Conservation (phyloP, 2,113 vertebrate species). For the Hippocampus abdominalis region DNA sequence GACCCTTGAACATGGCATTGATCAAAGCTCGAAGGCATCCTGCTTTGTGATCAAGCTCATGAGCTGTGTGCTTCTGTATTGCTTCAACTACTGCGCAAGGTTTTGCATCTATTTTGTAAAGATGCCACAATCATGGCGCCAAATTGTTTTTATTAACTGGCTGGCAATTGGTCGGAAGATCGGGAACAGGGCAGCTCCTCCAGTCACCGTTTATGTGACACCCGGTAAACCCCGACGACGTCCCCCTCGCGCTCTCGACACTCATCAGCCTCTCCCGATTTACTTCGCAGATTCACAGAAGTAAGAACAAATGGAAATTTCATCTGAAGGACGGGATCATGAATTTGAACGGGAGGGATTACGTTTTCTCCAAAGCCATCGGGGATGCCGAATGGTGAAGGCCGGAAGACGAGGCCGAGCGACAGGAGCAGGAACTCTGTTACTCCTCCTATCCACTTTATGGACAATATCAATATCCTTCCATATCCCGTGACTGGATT, state of each 20-base stretch:
- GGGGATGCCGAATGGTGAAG: slow-evolving; percentile 97
- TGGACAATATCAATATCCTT: slow-evolving; percentile 74
- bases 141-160: neutral
- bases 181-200: neutral
- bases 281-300: slow-evolving; percentile 89
- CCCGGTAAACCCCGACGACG: neutral
- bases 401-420: slow-evolving; percentile 11
- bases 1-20: too few relatives aligned
- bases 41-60: too few relatives aligned
- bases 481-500: slow-evolving; percentile 67
- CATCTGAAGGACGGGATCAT: slow-evolving; percentile 99
- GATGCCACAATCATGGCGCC: too few relatives aligned
- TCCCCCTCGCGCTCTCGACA: neutral
- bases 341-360: slow-evolving; percentile 99
- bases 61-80: too few relatives aligned
- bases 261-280: neutral
- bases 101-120: too few relatives aligned
- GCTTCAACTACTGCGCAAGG: too few relatives aligned
- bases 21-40: too few relatives aligned
- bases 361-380: slow-evolving; percentile 99
- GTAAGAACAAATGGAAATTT: slow-evolving; percentile 99
- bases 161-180: neutral
- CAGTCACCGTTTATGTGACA: neutral
- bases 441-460: slow-evolving; percentile 56
- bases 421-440: slow-evolving; percentile 43